Percentiles rank a stretch among this genome's conserved stretches.
Evolutionary conservation across 2,888 invertebrate genomes (phyloP).

Genomic region (Diploptera punctata): DNA sequence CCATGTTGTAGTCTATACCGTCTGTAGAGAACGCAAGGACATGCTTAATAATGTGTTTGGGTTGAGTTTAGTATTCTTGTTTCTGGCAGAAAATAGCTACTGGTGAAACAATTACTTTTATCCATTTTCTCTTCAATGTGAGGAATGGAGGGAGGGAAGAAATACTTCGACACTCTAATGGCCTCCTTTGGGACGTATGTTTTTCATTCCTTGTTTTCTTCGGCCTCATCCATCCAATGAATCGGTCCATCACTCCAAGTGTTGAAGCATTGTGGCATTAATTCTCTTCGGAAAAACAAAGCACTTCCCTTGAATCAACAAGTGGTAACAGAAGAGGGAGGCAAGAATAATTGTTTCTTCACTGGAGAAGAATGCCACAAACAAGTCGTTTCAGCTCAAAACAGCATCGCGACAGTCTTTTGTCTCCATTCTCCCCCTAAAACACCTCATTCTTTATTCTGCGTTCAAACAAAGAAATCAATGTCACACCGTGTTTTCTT

Average conservation of each 20-base stretch:
- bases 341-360: conserved; percentile 3
- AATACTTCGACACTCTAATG: not conserved
- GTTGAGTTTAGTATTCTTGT: too few relatives aligned
- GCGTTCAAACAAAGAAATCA: conserved; percentile 34
- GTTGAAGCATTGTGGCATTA: conserved; percentile 1
- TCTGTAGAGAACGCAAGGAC: too few relatives aligned
- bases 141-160: too few relatives aligned
- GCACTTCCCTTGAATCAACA: conserved; percentile 26
- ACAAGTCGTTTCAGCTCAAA: conserved; percentile 6
- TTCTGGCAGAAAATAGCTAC: too few relatives aligned
- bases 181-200: not conserved
- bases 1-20: too few relatives aligned
- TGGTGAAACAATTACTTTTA: too few relatives aligned
- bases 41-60: too few relatives aligned
- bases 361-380: conserved; percentile 8
- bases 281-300: conserved; percentile 3
- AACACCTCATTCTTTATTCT: not conserved
- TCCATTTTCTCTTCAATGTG: too few relatives aligned
- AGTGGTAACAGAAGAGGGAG: conserved; percentile 1
- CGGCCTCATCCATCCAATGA: not conserved
- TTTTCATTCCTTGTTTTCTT: not conserved
- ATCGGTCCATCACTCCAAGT: not conserved
- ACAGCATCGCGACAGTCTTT: not conserved
- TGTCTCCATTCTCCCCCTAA: conserved; percentile 8
- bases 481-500: conserved; percentile 2